phyloP scores from a whole-genome alignment of 2,888 invertebrate species.

The Lamproptera curius region DNA sequence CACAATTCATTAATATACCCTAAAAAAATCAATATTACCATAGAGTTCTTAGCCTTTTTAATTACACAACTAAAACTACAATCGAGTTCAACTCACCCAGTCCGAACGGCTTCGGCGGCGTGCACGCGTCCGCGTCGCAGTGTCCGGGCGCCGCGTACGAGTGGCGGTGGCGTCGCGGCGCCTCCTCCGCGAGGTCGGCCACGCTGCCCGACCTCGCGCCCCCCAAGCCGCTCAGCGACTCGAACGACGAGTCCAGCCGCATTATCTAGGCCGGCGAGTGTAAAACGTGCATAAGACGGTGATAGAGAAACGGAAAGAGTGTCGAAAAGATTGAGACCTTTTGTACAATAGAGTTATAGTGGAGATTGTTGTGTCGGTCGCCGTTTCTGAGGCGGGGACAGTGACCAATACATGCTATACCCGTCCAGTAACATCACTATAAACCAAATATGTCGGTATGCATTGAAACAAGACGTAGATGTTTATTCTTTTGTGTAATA shows the following conservation, averaged over 20 bases:
- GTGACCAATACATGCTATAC: too few relatives aligned
- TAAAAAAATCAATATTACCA: slow-evolving; percentile 27
- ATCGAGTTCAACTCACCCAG: slow-evolving; percentile 80
- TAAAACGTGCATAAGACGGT: neutral
- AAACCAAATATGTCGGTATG: too few relatives aligned
- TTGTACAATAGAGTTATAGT: too few relatives aligned
- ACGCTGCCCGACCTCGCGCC: slow-evolving; percentile 89
- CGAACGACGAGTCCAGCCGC: slow-evolving; percentile 89
- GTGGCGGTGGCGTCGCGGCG: slow-evolving; percentile 63
- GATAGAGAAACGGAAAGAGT: neutral
- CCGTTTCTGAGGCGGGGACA: too few relatives aligned
- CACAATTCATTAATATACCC: neutral
- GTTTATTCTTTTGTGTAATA: too few relatives aligned
- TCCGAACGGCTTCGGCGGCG: slow-evolving; percentile 88
- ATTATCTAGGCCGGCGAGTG: slow-evolving; percentile 80
- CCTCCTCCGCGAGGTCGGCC: slow-evolving; percentile 87
- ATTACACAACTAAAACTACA: neutral
- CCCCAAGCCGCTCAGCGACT: slow-evolving; percentile 82
- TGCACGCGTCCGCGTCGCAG: slow-evolving; percentile 72
- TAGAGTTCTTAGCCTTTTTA: too few relatives aligned
- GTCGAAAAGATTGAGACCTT: too few relatives aligned
- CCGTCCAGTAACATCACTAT: too few relatives aligned
- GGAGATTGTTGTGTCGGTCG: too few relatives aligned
- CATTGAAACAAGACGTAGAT: too few relatives aligned
- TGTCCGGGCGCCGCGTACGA: slow-evolving; percentile 77